Conservation (phyloP, 1,140 invertebrate species). For the Halesus radiatus region DNA sequence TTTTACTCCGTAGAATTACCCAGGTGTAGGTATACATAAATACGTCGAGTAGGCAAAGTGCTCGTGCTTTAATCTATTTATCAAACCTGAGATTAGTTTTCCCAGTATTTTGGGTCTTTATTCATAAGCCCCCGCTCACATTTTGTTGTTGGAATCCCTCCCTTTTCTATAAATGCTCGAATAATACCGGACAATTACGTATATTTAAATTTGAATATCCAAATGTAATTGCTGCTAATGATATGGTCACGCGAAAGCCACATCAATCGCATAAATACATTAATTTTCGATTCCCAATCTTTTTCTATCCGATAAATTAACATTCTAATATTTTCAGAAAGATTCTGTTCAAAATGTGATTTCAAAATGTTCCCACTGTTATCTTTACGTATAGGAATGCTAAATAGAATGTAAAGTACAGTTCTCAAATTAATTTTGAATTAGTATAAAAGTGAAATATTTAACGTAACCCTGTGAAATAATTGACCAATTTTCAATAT, state of each 20-base stretch:
- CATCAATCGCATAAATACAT: conserved; percentile 37
- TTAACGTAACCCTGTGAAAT: no score
- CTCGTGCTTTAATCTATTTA: no score
- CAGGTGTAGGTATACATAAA: no score
- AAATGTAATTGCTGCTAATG: conserved; percentile 36
- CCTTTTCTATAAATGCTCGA: conserved; percentile 2
- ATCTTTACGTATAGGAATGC: no score
- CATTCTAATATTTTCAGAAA: background rate
- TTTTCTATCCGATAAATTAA: background rate
- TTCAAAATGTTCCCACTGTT: background rate
- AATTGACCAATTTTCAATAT: no score
- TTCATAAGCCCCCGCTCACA: background rate
- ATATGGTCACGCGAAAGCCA: conserved; percentile 43
- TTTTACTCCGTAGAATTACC: no score
- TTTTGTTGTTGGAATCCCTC: background rate
- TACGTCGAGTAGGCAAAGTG: no score
- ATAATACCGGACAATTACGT: conserved; percentile 34
- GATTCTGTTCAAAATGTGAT: conserved; percentile 4
- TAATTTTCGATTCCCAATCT: conserved; percentile 25
- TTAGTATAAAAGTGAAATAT: no score
- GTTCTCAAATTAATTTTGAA: no score
- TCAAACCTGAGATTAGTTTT: background rate
- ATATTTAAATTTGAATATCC: conserved; percentile 32
- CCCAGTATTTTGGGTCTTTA: background rate
- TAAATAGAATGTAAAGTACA: no score